Percentiles rank a stretch among this genome's conserved stretches.
These are phyloP conservation scores for zebrafish (Danio rerio) DNA, from an alignment of 2,113 vertebrate species.

Conservation along the genomic window GRCz12tu NC_133180.1:7522001-7522500, in stretches of 20 bases:
- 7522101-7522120: conserved; percentile 94
- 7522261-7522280: neutral
- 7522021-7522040: no score
- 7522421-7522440: no score
- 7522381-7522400: no score
- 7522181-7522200: conserved; percentile 93
- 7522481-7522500: no score
- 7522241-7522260: conserved; percentile 72
- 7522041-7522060: neutral
- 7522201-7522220: conserved; percentile 90
- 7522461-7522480: no score
- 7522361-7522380: no score
- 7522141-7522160: conserved; percentile 97
- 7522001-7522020: no score
- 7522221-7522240: conserved; percentile 95
- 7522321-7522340: neutral
- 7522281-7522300: neutral
- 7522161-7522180: conserved; percentile 94
- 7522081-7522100: conserved; percentile 97
- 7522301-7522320: neutral
- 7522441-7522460: no score
- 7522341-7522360: no score
- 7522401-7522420: no score
- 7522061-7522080: conserved; percentile 60
- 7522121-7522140: conserved; percentile 96